A percentile compares a stretch with the other conserved stretches of the same genome.
phyloP scores from a whole-genome alignment of 2,888 invertebrate genomes.

The Spodoptera littoralis region DNA sequence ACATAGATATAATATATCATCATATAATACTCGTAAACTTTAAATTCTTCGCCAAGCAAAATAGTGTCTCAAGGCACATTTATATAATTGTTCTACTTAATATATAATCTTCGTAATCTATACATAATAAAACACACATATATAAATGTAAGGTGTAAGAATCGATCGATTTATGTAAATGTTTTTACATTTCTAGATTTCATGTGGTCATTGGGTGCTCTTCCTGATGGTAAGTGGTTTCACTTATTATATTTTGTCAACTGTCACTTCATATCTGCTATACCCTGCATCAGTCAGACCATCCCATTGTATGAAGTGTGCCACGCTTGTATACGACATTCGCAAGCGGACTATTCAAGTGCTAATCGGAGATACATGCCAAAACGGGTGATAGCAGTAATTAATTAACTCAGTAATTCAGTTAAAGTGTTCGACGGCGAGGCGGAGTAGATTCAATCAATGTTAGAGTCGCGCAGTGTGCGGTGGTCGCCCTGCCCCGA shows the following conservation, averaged over 20 bases:
- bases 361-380: conserved; percentile 69
- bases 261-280: conserved; percentile 74
- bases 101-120: conserved; percentile 62
- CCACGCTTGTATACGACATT: conserved; percentile 45
- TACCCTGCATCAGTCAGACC: conserved; percentile 73
- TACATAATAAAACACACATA: conserved; percentile 66
- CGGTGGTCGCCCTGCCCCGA: conserved; percentile 62
- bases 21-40: conserved; percentile 70
- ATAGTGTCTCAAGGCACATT: conserved; percentile 87
- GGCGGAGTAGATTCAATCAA: conserved; percentile 73
- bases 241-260: conserved; percentile 73
- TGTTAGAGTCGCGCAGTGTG: conserved; percentile 60
- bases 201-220: conserved; percentile 99
- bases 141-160: conserved; percentile 82
- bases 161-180: conserved; percentile 88
- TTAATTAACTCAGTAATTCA: conserved; percentile 73
- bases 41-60: conserved; percentile 86
- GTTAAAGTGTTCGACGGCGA: conserved; percentile 71
- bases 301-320: conserved; percentile 59
- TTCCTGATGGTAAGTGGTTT: conserved; percentile 97
- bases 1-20: conserved; percentile 68
- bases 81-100: conserved; percentile 63
- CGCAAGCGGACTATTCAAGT: conserved; percentile 60
- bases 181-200: conserved; percentile 95
- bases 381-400: conserved; percentile 70